Evolutionary conservation across 2,888 invertebrate species (phyloP), one percentile per base, ranked within the genome.

Genomic region (Tipula unca): DNA sequence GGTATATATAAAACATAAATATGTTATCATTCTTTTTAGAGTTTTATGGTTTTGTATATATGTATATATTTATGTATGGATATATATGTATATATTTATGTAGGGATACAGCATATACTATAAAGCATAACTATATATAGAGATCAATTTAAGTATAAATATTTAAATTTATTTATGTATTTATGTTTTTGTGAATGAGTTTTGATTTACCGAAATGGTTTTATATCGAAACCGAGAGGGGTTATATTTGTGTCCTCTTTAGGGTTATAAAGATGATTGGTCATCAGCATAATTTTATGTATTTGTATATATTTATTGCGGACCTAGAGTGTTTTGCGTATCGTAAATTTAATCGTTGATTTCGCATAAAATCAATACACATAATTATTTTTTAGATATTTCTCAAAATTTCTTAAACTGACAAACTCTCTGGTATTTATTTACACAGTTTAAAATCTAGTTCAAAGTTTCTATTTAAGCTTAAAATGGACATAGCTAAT

Each of bases 11-110:
- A 69, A 69, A 69, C 69, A 69, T 69, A 69, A 69, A 69, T 69
- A 69, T 69, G 69, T 69, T 69, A 69, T 69, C 69, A 69, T 69
- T 69, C 69, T 69, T 69, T 69, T 69, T 69, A 25, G 69, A 69
- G 69, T 69, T 69, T 69, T 69, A 69, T 69, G 25, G 17, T 48
- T 48, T 69, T 48, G 35, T 35, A 35, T 39, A n/a, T n/a, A n/a
- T n/a, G n/a, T n/a, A n/a, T n/a, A n/a, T n/a, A n/a, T n/a, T 48
- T 48, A 48, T 17, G 42, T n/a, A n/a, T n/a, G n/a, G n/a, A n/a
- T n/a, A n/a, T n/a, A n/a, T 17, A 48, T 17, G 69, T 69, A 69
- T 69, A 69, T 25, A 69, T 69, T 10, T n/a, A n/a, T n/a, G n/a
- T 4, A n/a, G 69, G 25, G 25, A 25, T 8, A 17, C 4, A 48